Evolutionary conservation across 53 echinoderm and acorn worm species (phyloP), one percentile per base, ranked within the genome.

Genomic region (Astropecten irregularis): DNA sequence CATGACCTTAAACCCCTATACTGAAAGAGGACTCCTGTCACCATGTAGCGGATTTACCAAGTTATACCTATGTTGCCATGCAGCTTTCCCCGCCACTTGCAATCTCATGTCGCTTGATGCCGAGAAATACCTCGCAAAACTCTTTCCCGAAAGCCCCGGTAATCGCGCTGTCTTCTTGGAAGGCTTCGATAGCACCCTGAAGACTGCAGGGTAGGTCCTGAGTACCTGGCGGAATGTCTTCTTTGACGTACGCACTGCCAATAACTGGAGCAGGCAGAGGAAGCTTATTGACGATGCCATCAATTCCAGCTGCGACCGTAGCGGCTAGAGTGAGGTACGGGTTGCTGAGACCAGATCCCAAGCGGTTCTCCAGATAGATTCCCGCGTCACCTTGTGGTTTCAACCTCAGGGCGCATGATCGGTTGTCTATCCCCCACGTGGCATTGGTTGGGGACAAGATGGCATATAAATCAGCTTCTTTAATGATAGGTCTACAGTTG

Each of bases 301-400:
- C 84, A 7, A 84, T 72, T 5, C 84, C 72, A 31, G 84, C 84
- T 15, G 84, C 84, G 2, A 84, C 84, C 30, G 40, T 38, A 15
- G 84, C 84, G 2, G 84, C 84, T n/a, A 84, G 29, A 13, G 20
- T 30, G 21, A 66, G 66, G 70, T 95, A 95, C 9, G 91, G 95
- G 51, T 89, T 91, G n/a, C 88, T 61, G 1, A 76, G 86, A 18
- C 86, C 38, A 11, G 89, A 62, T 16, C 91, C 91, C 11, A 85
- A 66, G 13, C 95, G 87, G 66, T 92, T 86, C 55, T 95, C 91
- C 3, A 95, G 32, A 44, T 92, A 92, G 13, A 89, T 95, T 29
- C 87, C 86, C 16, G 39, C 42, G n/a, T 85, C 88, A 25, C 81
- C 89, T 30, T 83, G 76, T 2, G 71, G 20, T 42, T 89, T 89